phyloP scores from a whole-genome alignment of 2,888 invertebrate genomes.

The Oxycera nigricornis region DNA sequence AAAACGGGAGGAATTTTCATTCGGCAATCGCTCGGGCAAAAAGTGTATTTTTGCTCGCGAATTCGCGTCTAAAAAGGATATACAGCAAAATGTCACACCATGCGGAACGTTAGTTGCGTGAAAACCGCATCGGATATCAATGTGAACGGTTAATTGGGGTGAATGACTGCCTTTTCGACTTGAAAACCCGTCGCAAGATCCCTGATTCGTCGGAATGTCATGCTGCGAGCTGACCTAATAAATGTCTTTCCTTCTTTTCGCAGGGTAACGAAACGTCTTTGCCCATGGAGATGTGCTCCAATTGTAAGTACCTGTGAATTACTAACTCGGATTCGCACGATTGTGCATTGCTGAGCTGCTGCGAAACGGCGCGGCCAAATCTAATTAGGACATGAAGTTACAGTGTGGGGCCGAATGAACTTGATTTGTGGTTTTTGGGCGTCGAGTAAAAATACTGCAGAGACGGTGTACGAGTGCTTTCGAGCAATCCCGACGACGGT shows the following conservation, averaged over 20 bases:
- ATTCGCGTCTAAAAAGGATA: not conserved
- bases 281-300: conserved; percentile 84
- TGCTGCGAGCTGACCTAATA: conserved; percentile 19
- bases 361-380: conserved; percentile 1
- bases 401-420: not conserved
- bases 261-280: conserved; percentile 84
- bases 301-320: conserved; percentile 67
- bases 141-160: not conserved
- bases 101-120: not conserved
- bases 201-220: conserved; percentile 21
- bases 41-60: not conserved
- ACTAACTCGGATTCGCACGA: not conserved
- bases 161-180: conserved; percentile 14
- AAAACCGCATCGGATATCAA: not conserved
- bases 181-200: conserved; percentile 16
- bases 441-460: not conserved
- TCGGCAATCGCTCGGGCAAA: conserved; percentile 1
- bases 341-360: not conserved
- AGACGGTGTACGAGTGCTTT: not conserved
- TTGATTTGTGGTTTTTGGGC: not conserved
- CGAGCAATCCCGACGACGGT: not conserved
- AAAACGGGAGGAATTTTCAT: conserved; percentile 11
- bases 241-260: conserved; percentile 54
- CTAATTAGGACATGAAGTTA: conserved; percentile 24
- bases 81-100: not conserved